Evolutionary conservation across 92 coral and sea anemone genomes (phyloP), one percentile per base, ranked within the genome.

Genomic region (Porites lobata): DNA sequence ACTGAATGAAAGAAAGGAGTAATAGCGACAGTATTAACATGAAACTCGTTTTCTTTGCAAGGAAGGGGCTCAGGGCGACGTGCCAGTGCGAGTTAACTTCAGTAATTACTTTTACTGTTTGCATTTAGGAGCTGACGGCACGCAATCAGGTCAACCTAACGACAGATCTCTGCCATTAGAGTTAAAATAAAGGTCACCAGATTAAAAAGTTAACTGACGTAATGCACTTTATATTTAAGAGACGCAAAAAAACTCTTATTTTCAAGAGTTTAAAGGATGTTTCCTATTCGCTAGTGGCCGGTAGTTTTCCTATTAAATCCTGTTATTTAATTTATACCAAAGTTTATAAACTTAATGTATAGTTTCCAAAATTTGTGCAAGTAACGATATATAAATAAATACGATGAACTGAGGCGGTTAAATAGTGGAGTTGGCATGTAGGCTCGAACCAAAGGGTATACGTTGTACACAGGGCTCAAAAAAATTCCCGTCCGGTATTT

Each of bases 141-240:
- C 47, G 47, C 47, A 38, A 38, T 56, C 7, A 5, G 61, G 61
- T 8, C 15, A 10, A 56, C 11, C 15, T 56, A 10, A 14, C 15
- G 61, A 56, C 22, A 12, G 66, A 56, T 76, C 7, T 58, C 10
- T 56, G 47, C 47, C 69, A 29, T 62, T 50, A 62, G 15, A 50
- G 79, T 50, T 20, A 63, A 84, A 81, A 22, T 8, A 18, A 61
- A 21, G 8, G 73, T 38, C 47, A 38, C 47, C 47, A 38, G 47
- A 38, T 38, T 38, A 63, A 50, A 62, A 61, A 15, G 13, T 43
- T 75, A 63, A 80, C n/a, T 14, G 53, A 62, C 72, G 57, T 73
- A 84, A 74, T 84, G 87, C 75, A 84, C 75, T 18, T 61, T 73
- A 74, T 74, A 84, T 84, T 84, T 84, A 84, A 83, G 79, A 84